Evolutionary conservation across 1,140 invertebrate species (phyloP).

Genomic region (Drosophila repletoides): DNA sequence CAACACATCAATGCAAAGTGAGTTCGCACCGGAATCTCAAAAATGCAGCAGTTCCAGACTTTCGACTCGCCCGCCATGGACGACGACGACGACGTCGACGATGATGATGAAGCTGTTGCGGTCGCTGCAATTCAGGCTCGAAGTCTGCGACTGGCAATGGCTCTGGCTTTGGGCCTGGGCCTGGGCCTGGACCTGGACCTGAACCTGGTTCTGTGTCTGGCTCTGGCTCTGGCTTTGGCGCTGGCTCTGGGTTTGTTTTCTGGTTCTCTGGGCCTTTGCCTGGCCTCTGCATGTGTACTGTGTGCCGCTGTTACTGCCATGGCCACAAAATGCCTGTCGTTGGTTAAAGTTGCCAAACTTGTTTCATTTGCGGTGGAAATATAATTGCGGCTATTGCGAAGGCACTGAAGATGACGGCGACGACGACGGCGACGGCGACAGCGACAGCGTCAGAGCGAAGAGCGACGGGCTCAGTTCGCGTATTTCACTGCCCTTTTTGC

Average conservation of each 20-base stretch:
- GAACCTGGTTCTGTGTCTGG: background rate
- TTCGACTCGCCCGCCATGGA: constrained; percentile 13
- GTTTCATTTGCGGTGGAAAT: constrained; percentile 78
- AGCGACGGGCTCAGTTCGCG: constrained; percentile 17
- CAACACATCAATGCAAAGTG: constrained; percentile 47
- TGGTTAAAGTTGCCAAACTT: constrained; percentile 76
- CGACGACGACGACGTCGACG: constrained; percentile 9
- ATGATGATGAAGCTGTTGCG: constrained; percentile 69
- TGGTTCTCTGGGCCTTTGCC: constrained; percentile 1
- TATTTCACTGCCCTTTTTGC: constrained; percentile 50
- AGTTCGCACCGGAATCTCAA: constrained; percentile 65
- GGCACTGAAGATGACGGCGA: constrained; percentile 15
- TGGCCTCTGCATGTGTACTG: background rate
- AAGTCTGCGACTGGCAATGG: background rate
- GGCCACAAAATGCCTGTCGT: constrained; percentile 71
- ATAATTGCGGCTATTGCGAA: constrained; percentile 62
- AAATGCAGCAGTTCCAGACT: constrained; percentile 60
- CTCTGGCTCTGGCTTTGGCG: background rate
- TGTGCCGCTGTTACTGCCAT: constrained; percentile 11
- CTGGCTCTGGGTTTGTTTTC: background rate
- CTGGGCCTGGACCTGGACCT: background rate
- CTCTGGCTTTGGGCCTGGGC: background rate
- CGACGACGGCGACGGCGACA: constrained; percentile 1
- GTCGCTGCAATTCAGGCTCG: constrained; percentile 48
- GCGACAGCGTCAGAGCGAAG: background rate